Conservation (phyloP, 2,888 invertebrate species). For the Ophion obscuratus region DNA sequence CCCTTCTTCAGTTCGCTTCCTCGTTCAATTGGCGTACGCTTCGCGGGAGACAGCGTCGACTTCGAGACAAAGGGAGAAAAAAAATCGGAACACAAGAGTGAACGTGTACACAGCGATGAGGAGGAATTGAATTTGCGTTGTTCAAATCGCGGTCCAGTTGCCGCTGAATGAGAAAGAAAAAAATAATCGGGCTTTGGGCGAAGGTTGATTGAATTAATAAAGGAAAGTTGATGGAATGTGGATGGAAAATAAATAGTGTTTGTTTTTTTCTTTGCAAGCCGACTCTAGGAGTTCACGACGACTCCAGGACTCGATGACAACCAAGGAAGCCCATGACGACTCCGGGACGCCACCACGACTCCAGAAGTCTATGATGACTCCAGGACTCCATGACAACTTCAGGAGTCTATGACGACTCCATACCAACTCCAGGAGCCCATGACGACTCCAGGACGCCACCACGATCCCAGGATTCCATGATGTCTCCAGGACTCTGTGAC, state of each 20-base stretch:
- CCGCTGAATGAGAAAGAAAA: background rate
- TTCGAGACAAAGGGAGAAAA: background rate
- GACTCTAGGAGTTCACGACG: background rate
- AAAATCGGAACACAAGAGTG: background rate
- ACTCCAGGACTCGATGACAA: background rate
- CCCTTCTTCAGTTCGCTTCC: background rate
- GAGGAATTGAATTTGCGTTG: too few species aligned
- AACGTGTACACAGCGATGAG: too few species aligned
- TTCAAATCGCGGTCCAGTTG: background rate
- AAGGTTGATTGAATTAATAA: background rate
- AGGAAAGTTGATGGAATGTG: background rate
- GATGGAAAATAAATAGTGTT: background rate
- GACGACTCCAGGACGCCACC: too few species aligned
- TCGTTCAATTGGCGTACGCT: background rate
- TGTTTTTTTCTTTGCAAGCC: background rate
- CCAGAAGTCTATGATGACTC: too few species aligned
- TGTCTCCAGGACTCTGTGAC: too few species aligned
- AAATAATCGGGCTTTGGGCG: background rate
- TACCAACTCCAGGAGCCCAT: rapidly evolving
- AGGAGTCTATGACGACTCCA: too few species aligned
- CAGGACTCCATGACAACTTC: too few species aligned
- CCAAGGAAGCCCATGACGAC: too few species aligned
- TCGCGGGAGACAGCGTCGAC: too few species aligned
- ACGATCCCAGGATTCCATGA: too few species aligned
- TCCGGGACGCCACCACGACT: too few species aligned